A percentile compares a stretch with the other conserved stretches of the same genome.
Conservation (phyloP, 2,797 vertebrate species). For the Choloepus didactylus region DNA sequence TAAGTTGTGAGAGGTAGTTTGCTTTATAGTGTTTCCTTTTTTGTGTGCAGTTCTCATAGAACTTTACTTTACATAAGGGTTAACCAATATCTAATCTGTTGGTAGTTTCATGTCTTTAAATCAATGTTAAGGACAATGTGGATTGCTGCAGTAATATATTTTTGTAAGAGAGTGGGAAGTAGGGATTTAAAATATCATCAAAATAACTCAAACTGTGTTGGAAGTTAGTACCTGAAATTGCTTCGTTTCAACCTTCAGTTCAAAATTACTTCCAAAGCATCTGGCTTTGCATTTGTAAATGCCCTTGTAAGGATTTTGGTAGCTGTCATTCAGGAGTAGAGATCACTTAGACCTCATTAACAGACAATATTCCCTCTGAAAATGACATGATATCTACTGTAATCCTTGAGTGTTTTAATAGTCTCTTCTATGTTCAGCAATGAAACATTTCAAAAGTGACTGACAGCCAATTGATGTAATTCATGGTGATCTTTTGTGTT, state of each 20-base stretch:
- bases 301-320: conserved; percentile 53
- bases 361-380: conserved; percentile 69
- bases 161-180: conserved; percentile 61
- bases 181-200: conserved; percentile 50
- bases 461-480: conserved; percentile 82
- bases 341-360: conserved; percentile 70
- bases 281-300: conserved; percentile 67
- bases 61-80: conserved; percentile 47
- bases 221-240: conserved; percentile 70
- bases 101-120: conserved; percentile 59
- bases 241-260: conserved; percentile 65
- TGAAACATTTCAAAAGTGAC: conserved; percentile 79
- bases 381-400: conserved; percentile 74
- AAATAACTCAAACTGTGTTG: conserved; percentile 52
- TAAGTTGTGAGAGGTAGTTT: conserved; percentile 30
- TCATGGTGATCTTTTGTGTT: conserved; percentile 75
- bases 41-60: neutral
- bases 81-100: conserved; percentile 25
- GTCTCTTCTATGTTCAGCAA: conserved; percentile 76
- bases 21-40: neutral
- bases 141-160: conserved; percentile 16
- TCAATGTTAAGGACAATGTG: conserved; percentile 39
- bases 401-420: conserved; percentile 80
- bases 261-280: conserved; percentile 52
- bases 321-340: conserved; percentile 74